Conservation (phyloP, 2,113 vertebrate species). For the Mola mola region DNA sequence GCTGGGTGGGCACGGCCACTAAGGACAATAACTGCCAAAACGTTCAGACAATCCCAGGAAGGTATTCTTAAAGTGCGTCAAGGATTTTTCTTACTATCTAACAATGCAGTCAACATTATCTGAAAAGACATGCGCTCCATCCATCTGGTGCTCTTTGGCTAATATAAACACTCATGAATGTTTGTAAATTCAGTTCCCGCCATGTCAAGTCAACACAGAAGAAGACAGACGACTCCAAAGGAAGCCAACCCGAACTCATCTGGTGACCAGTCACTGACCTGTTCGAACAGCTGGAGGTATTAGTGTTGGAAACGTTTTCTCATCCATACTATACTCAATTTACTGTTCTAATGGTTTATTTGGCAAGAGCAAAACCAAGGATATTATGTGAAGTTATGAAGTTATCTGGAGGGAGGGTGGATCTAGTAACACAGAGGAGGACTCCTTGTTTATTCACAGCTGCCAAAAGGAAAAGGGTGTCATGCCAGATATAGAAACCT, state of each 20-base stretch:
- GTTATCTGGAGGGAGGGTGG: slow-evolving; percentile 44
- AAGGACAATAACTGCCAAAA: slow-evolving; percentile 11
- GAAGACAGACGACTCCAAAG: slow-evolving; percentile 46
- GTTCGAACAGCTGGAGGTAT: slow-evolving; percentile 43
- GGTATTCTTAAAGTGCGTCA: neutral
- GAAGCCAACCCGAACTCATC: slow-evolving; percentile 34
- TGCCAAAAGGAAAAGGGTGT: slow-evolving; percentile 74
- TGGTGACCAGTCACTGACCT: slow-evolving; percentile 59
- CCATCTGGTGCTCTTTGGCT: slow-evolving; percentile 31
- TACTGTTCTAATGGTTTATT: slow-evolving; percentile 68
- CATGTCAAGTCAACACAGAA: slow-evolving; percentile 40
- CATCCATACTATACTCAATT: slow-evolving; percentile 40
- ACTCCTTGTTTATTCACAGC: slow-evolving; percentile 63
- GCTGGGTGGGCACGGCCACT: slow-evolving; percentile 1
- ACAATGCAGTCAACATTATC: slow-evolving; percentile 11
- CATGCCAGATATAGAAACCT: slow-evolving; percentile 58
- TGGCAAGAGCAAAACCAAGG: slow-evolving; percentile 61
- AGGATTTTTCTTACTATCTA: slow-evolving; percentile 8
- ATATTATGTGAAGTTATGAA: slow-evolving; percentile 55
- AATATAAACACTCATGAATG: neutral
- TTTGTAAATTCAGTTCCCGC: slow-evolving; percentile 32
- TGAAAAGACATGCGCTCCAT: slow-evolving; percentile 30
- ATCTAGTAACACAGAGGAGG: slow-evolving; percentile 31
- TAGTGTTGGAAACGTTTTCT: slow-evolving; percentile 25
- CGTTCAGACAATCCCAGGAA: slow-evolving; percentile 47